Evolutionary conservation across 2,888 invertebrate genomes (phyloP), one percentile per base, ranked within the genome.

Genomic region (Athalia circularis): DNA sequence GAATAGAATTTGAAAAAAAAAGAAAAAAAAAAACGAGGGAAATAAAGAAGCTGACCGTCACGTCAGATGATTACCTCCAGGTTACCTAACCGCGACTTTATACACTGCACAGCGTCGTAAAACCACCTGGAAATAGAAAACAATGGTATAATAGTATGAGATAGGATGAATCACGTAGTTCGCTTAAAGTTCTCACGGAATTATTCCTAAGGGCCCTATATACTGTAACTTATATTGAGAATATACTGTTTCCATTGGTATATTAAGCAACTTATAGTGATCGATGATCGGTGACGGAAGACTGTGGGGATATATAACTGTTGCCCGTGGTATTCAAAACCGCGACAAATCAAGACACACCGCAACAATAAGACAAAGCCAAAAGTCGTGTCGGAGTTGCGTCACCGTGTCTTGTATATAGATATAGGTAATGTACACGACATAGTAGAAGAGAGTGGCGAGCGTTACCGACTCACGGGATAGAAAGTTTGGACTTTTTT

Each of bases 401-500:
- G 74, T 62, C 61, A 75, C 57, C 13, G 4, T n/a, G 59, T 57
- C 29, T 29, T 29, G 29, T 29, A 29, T 29, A 29, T 29, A 29
- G 29, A 29, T 29, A 29, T 29, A 29, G 2, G 29, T 29, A 29
- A 29, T 29, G 29, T 29, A 29, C 29, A 29, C 29, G 29, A 29
- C 29, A 29, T 29, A 29, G 29, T 29, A 29, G 29, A 29, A 59
- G 72, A 45, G 62, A 62, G 74, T 50, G 62, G 62, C 70, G 9
- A 61, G 50, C 47, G 29, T 29, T 29, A 29, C 29, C 29, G 29
- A 29, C 45, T 59, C 57, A 45, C 59, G 57, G 47, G 74, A 75
- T 75, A 62, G 74, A 75, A 75, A 75, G 62, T 61, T 48, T 61
- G 72, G 59, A 59, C n/a, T 8, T 72, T 48, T 61, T 72, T 72